phyloP scores from a whole-genome alignment of 2,797 vertebrate genomes.

The Rhinatrema bivittatum region DNA sequence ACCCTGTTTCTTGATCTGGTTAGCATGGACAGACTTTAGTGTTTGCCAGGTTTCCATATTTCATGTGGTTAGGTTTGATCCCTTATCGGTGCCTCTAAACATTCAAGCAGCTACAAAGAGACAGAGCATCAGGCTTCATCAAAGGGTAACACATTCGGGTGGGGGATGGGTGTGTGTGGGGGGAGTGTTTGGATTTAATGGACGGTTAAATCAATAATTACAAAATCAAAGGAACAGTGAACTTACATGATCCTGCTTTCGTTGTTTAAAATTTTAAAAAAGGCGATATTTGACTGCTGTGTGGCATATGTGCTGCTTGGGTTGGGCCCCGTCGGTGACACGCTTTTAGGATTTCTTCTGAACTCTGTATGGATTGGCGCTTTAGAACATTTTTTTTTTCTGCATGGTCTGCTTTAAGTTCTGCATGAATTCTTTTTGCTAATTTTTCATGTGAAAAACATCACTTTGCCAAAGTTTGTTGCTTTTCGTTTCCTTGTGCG shows the following conservation, averaged over 20 bases:
- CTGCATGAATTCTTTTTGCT: no score
- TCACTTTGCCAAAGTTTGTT: no score
- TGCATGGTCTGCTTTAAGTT: no score
- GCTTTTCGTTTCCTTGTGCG: no score
- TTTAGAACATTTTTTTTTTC: no score
- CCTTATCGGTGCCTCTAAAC: slow-evolving; percentile 10
- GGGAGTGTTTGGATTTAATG: slow-evolving; percentile 1
- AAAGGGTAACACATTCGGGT: slow-evolving; percentile 13
- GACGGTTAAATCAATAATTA: background rate
- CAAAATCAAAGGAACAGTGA: slow-evolving; percentile 12
- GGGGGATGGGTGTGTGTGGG: background rate
- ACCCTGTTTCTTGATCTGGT: background rate
- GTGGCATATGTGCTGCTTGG: no score
- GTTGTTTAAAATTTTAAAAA: no score
- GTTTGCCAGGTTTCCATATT: slow-evolving; percentile 9
- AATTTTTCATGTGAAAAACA: no score
- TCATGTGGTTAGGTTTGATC: slow-evolving; percentile 2
- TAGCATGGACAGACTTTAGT: background rate
- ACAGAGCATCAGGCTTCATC: slow-evolving; percentile 4
- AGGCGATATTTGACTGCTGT: no score
- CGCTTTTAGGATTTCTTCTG: no score
- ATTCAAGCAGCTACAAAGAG: slow-evolving; percentile 6
- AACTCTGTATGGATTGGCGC: no score
- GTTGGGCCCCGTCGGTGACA: no score
- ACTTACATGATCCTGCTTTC: slow-evolving; percentile 1